Evolutionary conservation across 1,140 invertebrate species (phyloP).

Genomic region (Berghia stephanieae): DNA sequence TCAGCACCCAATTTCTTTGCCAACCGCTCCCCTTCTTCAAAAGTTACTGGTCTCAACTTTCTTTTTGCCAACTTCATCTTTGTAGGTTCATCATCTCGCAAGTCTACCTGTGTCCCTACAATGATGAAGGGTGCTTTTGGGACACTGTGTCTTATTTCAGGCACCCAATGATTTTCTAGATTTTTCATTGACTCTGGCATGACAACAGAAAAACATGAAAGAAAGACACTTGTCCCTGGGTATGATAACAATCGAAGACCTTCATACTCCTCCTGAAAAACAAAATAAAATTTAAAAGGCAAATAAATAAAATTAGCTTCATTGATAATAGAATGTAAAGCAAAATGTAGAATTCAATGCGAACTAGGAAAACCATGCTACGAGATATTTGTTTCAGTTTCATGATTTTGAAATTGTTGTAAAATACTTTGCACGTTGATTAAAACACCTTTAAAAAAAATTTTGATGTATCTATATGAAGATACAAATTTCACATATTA

Average conservation of each 20-base stretch:
- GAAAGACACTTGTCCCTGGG: constrained; percentile 97
- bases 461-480: no score
- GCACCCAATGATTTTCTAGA: constrained; percentile 85
- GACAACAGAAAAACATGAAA: constrained; percentile 98
- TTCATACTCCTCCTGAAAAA: constrained; percentile 89
- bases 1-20: constrained; percentile 79
- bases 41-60: constrained; percentile 81
- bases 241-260: constrained; percentile 91
- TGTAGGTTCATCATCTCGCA: constrained; percentile 65
- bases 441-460: no score
- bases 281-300: constrained; percentile 10
- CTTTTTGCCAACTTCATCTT: constrained; percentile 88
- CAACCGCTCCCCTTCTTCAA: constrained; percentile 78
- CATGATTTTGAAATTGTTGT: no score
- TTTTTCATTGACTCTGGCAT: constrained; percentile 98
- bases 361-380: no score
- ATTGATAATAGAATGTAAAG: no score
- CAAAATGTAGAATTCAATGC: no score
- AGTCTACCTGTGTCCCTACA: constrained; percentile 70
- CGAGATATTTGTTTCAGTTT: no score
- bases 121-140: constrained; percentile 84
- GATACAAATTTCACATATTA: no score
- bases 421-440: no score
- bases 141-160: constrained; percentile 75
- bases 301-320: constrained; percentile 3